Percentiles rank a stretch among this genome's conserved stretches.
Conservation (phyloP, 2,797 vertebrate species). For the Allobates femoralis region DNA sequence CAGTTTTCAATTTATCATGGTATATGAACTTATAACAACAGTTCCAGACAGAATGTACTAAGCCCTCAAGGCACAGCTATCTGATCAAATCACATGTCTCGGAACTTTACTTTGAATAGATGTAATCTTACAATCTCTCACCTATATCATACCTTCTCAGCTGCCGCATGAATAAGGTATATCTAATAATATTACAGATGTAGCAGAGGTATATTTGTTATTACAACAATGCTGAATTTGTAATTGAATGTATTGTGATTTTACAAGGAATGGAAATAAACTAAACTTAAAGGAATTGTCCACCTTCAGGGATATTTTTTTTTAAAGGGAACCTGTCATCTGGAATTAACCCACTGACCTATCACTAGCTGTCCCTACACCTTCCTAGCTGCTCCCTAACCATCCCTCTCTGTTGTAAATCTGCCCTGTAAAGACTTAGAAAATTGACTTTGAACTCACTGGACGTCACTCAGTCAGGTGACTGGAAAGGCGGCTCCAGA, state of each 20-base stretch:
- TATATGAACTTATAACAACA: not conserved
- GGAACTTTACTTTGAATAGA: not conserved
- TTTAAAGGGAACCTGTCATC: too few species aligned
- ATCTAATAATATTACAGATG: not conserved
- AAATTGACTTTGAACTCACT: too few species aligned
- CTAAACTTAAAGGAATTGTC: too few species aligned
- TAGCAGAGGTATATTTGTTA: not conserved
- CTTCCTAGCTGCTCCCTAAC: too few species aligned
- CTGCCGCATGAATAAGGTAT: not conserved
- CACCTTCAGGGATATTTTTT: too few species aligned
- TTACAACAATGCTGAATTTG: not conserved
- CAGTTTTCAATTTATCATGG: not conserved
- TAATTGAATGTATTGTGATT: not conserved
- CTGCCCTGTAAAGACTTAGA: too few species aligned
- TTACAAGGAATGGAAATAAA: too few species aligned
- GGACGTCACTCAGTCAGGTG: too few species aligned
- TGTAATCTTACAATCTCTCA: not conserved
- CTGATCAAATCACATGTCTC: not conserved
- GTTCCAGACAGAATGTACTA: not conserved
- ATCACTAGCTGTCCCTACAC: too few species aligned
- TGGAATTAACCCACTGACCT: too few species aligned
- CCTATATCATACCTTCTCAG: not conserved
- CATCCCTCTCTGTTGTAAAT: too few species aligned
- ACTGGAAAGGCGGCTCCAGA: too few species aligned
- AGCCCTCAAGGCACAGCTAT: not conserved